Conservation (phyloP, 2,113 vertebrate genomes). For the Telmatochromis sp. region DNA sequence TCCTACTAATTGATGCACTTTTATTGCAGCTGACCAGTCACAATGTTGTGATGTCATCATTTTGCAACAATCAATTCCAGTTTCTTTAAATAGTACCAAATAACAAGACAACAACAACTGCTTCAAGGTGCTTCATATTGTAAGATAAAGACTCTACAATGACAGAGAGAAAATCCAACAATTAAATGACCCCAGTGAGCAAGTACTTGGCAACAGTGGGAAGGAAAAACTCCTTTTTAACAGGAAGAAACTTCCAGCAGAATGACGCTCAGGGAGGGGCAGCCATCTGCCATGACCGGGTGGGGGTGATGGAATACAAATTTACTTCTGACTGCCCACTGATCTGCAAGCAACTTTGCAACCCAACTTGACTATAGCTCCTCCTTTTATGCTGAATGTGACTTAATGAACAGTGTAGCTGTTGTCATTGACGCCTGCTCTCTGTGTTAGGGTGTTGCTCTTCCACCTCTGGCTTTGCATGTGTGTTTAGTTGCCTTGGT, state of each 20-base stretch:
- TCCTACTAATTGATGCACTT: neutral
- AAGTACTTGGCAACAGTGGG: neutral
- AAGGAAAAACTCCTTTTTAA: neutral
- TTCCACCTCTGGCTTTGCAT: neutral
- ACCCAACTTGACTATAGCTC: neutral
- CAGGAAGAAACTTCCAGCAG: neutral
- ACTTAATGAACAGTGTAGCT: neutral
- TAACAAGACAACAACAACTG: neutral
- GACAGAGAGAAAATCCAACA: neutral
- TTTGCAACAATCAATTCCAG: neutral
- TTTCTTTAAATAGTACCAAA: neutral
- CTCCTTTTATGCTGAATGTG: neutral
- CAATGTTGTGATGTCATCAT: neutral
- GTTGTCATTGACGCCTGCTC: neutral
- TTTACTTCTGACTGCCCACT: neutral
- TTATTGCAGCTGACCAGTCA: neutral
- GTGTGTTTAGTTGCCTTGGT: neutral
- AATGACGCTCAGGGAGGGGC: neutral
- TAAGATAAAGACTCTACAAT: neutral
- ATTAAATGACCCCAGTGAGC: neutral
- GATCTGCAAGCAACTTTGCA: neutral
- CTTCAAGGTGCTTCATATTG: neutral
- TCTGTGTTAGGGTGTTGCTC: neutral
- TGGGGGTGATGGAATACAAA: neutral
- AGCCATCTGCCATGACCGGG: neutral